Base-by-base conservation (phyloP, 2,113 vertebrate genomes). In the Aphelocoma coerulescens region DNA sequence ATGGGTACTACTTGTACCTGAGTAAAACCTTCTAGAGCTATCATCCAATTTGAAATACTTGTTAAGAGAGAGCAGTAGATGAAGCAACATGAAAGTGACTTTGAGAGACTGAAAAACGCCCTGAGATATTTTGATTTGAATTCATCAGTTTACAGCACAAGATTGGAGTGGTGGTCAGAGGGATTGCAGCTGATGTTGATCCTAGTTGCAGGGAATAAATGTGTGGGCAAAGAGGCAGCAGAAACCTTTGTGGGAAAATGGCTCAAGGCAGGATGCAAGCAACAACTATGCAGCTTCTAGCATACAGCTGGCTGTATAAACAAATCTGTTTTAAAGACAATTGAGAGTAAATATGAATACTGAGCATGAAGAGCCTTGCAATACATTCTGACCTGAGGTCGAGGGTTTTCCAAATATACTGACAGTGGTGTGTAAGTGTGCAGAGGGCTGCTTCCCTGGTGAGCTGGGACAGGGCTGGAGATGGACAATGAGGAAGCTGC, bases 11-110 rank as follows among this genome's bases (percentile, higher is more conserved):
- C 68, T 86, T 87, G 55, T 91, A 49, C 86, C 72, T 80, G 69
- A 95, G 82, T 93, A 88, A 95, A 95, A 88, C 91, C 94, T 89
- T 68, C 77, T 63, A 73, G 89, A 58, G 76, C 71, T 71, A 79
- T 92, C 74, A 95, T 92, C 95, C 87, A 91, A 95, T 96, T 94
- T 95, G 79, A 91, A 83, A 94, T 55, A 73, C 93, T 97, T 95
- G 92, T 97, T 97, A 97, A 89, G 91, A 59, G 76, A 65, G 32
- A 79, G 33, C 44, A 76, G 48, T 96, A 88, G 75, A 95, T 88
- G 89, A 97, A 96, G 77, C 73, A 81, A 96, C 69, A 78, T 1
- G 1, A 86, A 95, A 96, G 75, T 95, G 77, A 90, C 93, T 96
- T 74, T 88, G 84, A 93, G 91, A 78, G 85, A 89, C 76, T 89